These are phyloP conservation scores for Megaceryle torquata DNA, from an alignment of 2,113 vertebrate genomes.

Conservation along the genomic window DNA sequence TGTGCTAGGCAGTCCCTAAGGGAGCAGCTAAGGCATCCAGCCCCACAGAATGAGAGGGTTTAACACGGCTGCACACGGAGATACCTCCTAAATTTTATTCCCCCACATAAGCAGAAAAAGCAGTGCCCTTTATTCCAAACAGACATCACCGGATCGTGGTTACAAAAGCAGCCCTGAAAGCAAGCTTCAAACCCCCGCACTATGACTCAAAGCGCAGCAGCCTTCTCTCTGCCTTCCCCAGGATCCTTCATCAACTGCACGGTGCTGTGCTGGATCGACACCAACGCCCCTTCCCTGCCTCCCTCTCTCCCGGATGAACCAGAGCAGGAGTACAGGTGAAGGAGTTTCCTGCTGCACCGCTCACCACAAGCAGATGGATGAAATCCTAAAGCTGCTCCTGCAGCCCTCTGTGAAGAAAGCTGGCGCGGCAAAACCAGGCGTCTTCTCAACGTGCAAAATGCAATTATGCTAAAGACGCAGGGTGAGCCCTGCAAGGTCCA, in stretches of 20 bases:
- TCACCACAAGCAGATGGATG: background rate
- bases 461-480: background rate
- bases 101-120: background rate
- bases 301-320: background rate
- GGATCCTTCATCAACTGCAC: accelerated
- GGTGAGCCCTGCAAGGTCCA: conserved; percentile 1
- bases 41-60: background rate
- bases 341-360: background rate
- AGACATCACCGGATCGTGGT: background rate
- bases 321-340: background rate
- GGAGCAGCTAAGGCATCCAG: background rate
- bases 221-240: background rate
- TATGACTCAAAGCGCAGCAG: background rate
- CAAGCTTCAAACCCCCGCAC: background rate
- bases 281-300: background rate
- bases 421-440: background rate
- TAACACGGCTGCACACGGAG: background rate
- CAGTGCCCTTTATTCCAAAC: background rate
- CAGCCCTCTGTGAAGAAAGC: background rate
- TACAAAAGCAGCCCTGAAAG: background rate
- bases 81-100: background rate
- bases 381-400: background rate
- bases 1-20: background rate
- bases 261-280: accelerated
- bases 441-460: background rate